Conservation (phyloP, 1,140 invertebrate species). For the Drosophila bocki region DNA sequence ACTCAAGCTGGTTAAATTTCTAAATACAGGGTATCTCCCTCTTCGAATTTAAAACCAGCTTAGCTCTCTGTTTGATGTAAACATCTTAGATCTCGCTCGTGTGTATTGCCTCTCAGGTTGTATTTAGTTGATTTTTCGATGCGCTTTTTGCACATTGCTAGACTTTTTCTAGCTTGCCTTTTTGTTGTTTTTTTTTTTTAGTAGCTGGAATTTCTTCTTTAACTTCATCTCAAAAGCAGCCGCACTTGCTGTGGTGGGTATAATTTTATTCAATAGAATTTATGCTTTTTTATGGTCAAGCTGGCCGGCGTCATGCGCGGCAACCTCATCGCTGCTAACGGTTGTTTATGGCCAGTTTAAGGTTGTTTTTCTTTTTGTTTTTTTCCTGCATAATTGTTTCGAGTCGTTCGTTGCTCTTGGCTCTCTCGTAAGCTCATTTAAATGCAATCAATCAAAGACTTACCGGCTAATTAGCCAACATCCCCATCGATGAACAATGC, state of each 20-base stretch:
- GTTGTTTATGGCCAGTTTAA: conserved; percentile 56
- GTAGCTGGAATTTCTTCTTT: conserved; percentile 22
- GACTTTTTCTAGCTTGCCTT: conserved; percentile 48
- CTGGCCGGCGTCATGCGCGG: conserved; percentile 54
- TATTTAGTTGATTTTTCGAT: conserved; percentile 53
- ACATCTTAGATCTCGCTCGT: conserved; percentile 11
- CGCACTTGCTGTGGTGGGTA: conserved; percentile 8
- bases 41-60: not conserved
- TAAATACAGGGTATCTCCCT: not conserved
- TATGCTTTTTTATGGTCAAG: conserved; percentile 67
- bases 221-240: not conserved
- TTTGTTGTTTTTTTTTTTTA: too few species aligned
- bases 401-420: conserved; percentile 27
- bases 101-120: conserved; percentile 10
- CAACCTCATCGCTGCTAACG: conserved; percentile 52
- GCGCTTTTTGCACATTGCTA: conserved; percentile 74
- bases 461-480: conserved; percentile 27
- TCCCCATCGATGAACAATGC: conserved; percentile 2
- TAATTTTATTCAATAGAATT: conserved; percentile 72
- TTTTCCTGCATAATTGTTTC: conserved; percentile 46
- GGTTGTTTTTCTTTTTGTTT: conserved; percentile 12
- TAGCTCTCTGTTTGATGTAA: conserved; percentile 34
- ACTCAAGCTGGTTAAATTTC: too few species aligned
- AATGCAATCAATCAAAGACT: conserved; percentile 54
- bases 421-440: conserved; percentile 23